Evolutionary conservation across 1,140 invertebrate species (phyloP).

Genomic region (Drosophila suzukii): DNA sequence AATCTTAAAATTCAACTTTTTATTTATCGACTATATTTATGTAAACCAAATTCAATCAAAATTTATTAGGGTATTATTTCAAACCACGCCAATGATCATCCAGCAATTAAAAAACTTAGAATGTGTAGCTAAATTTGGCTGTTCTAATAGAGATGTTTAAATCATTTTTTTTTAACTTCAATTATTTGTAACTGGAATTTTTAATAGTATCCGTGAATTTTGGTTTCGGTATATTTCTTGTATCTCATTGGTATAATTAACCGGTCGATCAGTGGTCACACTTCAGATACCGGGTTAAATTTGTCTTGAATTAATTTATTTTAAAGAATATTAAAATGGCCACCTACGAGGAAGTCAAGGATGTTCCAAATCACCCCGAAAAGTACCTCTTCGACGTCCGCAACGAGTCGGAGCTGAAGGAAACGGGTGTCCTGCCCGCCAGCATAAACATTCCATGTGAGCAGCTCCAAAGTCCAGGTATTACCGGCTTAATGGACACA

Average conservation of each 20-base stretch:
- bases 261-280: conserved; percentile 27
- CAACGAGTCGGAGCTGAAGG: conserved; percentile 87
- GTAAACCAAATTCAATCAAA: too few species aligned
- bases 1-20: too few species aligned
- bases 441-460: conserved; percentile 91
- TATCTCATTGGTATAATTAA: neutral
- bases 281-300: conserved; percentile 27
- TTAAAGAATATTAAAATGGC: conserved; percentile 61
- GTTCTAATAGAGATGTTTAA: neutral
- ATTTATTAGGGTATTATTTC: too few species aligned
- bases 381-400: conserved; percentile 88
- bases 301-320: conserved; percentile 3
- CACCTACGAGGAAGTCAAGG: conserved; percentile 86
- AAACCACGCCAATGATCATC: too few species aligned
- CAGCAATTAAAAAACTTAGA: too few species aligned
- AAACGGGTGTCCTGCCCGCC: conserved; percentile 88
- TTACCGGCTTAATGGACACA: conserved; percentile 18
- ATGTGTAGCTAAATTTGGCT: too few species aligned
- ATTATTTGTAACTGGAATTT: too few species aligned
- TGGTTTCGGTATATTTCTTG: neutral
- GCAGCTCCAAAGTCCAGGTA: conserved; percentile 19
- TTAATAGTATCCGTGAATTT: neutral
- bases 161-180: neutral
- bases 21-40: too few species aligned
- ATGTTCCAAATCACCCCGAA: conserved; percentile 83